Percentiles rank a stretch among this genome's conserved stretches.
Conservation (phyloP, 2,888 invertebrate species). For the Parnassius mnemosyne region DNA sequence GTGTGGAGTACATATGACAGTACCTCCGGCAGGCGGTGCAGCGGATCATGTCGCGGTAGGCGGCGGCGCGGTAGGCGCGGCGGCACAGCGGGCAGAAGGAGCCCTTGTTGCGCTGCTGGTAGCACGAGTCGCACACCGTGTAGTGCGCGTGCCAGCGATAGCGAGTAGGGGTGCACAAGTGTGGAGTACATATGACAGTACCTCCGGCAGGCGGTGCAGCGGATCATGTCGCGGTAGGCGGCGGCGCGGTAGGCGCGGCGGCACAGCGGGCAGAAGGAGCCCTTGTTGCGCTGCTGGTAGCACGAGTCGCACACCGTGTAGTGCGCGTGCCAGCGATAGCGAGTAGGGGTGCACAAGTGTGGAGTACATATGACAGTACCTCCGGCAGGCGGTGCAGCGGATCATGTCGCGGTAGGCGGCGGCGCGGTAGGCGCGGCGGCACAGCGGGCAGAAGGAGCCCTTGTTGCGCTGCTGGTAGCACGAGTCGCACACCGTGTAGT, state of each 20-base stretch:
- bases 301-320: slow-evolving; percentile 99
- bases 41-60: slow-evolving; percentile 96
- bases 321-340: slow-evolving; percentile 94
- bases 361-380: slow-evolving; percentile 64
- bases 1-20: slow-evolving; percentile 14
- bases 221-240: slow-evolving; percentile 96
- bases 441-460: slow-evolving; percentile 96
- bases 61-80: slow-evolving; percentile 96
- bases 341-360: too few species aligned
- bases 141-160: slow-evolving; percentile 97
- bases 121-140: slow-evolving; percentile 98
- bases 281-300: slow-evolving; percentile 98
- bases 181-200: slow-evolving; percentile 42
- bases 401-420: slow-evolving; percentile 97
- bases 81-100: slow-evolving; percentile 96
- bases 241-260: slow-evolving; percentile 96
- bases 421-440: slow-evolving; percentile 96
- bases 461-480: slow-evolving; percentile 99
- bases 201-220: slow-evolving; percentile 93
- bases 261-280: slow-evolving; percentile 96
- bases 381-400: slow-evolving; percentile 92
- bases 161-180: too few species aligned
- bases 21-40: slow-evolving; percentile 93
- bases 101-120: slow-evolving; percentile 98
- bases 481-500: slow-evolving; percentile 98